Base-by-base conservation (phyloP, 2,797 vertebrate genomes). In the Lacerta agilis region DNA sequence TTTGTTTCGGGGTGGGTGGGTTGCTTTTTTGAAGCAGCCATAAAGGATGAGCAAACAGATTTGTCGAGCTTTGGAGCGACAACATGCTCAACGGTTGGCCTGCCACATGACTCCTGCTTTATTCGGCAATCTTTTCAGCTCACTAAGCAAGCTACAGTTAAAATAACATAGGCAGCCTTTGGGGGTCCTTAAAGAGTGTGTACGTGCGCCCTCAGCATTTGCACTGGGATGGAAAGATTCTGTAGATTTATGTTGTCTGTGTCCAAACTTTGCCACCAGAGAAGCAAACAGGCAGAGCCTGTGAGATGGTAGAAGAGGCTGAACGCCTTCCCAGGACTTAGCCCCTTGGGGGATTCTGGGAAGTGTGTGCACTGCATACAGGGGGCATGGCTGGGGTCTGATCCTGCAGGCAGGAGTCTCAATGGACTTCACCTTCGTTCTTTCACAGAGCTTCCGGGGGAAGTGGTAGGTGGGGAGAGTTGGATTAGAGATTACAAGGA, bases 11-110 rank as follows among this genome's bases (percentile, higher is more conserved):
- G 77, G 67, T 38, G 18, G 72, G 36, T 20, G 72, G 89, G 77
- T 90, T 91, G 86, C 55, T 92, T 89, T 90, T 78, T 88, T 91
- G 69, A 92, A 91, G 88, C 86, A 82, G 87, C n/a, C 73, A 88
- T 91, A 15, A 94, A 90, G 93, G 76, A 69, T 33, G 58, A 82
- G 73, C 87, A 91, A 64, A 83, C 78, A 85, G 71, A n/a, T 90
- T 91, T 33, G 80, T 81, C 85, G 87, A 90, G 93, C 88, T 91
- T 91, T 86, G 79, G 61, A 76, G 86, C 73, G 69, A 79, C 86
- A 75, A 89, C 88, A 82, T 17, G 80, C 71, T 91, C 89, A 90
- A 85, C 7, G 76, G 36, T 78, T 84, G 86, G 67, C 38, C 89
- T 61, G 8, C 86, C 76, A 45, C 75, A 69, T 29, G 72, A 61